These are phyloP conservation scores for Phthorimaea operculella DNA, from an alignment of 1,140 invertebrate species.

Conservation along the genomic window DNA sequence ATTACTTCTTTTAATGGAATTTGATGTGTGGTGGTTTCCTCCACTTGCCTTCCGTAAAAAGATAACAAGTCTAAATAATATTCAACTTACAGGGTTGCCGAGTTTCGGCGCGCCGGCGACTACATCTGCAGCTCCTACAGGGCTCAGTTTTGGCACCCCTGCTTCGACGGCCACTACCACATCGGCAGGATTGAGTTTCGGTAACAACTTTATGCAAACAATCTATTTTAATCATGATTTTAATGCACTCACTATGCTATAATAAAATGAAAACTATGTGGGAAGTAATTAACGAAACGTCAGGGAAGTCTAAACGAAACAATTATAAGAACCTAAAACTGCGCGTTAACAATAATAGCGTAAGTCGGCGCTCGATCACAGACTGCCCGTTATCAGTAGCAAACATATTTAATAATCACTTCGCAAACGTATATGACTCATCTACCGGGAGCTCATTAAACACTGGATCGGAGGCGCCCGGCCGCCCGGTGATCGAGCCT, in stretches of 20 bases:
- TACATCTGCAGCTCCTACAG: constrained; percentile 16
- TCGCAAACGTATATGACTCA: not conserved
- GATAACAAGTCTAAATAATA: too few species aligned
- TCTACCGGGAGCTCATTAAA: not conserved
- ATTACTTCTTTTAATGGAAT: too few species aligned
- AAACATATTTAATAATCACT: not conserved
- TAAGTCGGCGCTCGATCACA: not conserved
- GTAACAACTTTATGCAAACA: too few species aligned
- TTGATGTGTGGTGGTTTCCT: too few species aligned
- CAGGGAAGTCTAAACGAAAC: not conserved
- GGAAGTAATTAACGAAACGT: constrained; percentile 3
- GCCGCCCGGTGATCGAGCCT: not conserved
- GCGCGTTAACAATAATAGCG: not conserved
- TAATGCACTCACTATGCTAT: too few species aligned
- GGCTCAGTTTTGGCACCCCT: constrained; percentile 26
- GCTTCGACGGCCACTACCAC: not conserved
- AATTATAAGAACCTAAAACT: not conserved
- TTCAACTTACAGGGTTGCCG: too few species aligned
- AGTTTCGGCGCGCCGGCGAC: constrained; percentile 16
- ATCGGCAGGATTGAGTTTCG: constrained; percentile 19
- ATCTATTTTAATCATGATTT: too few species aligned
- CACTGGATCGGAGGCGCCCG: not conserved
- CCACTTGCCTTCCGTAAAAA: too few species aligned
- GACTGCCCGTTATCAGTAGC: not conserved
- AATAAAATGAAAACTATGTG: constrained; percentile 10